Evolutionary conservation across 2,888 invertebrate genomes (phyloP).

Genomic region (Hirtodrosophila confusa): DNA sequence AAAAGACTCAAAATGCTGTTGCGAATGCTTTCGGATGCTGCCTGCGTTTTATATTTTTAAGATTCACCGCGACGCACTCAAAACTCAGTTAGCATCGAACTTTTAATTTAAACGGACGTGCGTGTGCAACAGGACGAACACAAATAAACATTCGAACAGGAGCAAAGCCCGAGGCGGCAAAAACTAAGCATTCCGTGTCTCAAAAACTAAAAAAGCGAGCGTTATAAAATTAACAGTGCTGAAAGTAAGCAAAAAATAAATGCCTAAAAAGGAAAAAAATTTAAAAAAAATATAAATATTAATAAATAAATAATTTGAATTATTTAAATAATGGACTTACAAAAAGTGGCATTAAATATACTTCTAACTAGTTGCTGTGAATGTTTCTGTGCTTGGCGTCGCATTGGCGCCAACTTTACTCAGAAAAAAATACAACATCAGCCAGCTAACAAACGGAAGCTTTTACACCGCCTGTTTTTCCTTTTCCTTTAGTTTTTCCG

Average conservation of each 20-base stretch:
- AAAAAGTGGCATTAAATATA: neutral
- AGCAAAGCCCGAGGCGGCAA: constrained; percentile 32
- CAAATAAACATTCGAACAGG: neutral
- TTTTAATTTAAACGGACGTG: constrained; percentile 82
- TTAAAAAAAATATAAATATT: neutral
- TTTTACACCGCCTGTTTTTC: constrained; percentile 48
- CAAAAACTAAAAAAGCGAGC: constrained; percentile 14
- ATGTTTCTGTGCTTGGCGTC: constrained; percentile 9
- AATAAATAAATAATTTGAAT: neutral
- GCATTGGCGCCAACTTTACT: constrained; percentile 48
- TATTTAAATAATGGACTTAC: neutral
- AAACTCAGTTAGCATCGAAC: constrained; percentile 82
- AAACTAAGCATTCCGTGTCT: constrained; percentile 5
- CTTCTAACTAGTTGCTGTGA: neutral
- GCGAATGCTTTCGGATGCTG: constrained; percentile 39
- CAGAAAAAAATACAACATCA: constrained; percentile 17
- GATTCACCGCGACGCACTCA: constrained; percentile 40
- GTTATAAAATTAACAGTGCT: neutral
- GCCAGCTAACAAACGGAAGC: constrained; percentile 52
- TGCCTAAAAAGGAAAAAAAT: neutral
- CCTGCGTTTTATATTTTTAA: constrained; percentile 49
- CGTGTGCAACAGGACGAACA: constrained; percentile 37
- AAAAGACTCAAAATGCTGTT: constrained; percentile 20
- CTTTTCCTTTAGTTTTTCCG: constrained; percentile 20
- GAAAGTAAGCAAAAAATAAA: constrained; percentile 4